Evolutionary conservation across 2,113 vertebrate genomes (phyloP).

Genomic region (Cryptotis parvus): DNA sequence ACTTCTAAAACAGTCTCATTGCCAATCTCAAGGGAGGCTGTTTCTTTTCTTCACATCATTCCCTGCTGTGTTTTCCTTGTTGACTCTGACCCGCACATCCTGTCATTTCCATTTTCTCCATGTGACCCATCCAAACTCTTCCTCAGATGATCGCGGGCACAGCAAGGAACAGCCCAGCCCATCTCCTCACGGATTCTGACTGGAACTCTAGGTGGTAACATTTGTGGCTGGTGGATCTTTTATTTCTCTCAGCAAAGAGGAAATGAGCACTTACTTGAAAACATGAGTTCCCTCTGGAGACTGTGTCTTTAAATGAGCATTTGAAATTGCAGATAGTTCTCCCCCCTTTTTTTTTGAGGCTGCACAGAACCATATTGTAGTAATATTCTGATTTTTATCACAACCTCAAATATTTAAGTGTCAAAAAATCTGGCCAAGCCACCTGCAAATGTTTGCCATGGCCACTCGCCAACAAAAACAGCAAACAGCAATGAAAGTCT

Average conservation of each 20-base stretch:
- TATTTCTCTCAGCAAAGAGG: conserved; percentile 81
- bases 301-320: conserved; percentile 85
- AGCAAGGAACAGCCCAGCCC: conserved; percentile 67
- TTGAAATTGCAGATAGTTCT: conserved; percentile 84
- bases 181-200: conserved; percentile 59
- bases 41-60: conserved; percentile 76
- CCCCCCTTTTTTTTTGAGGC: conserved; percentile 79
- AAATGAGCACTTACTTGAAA: conserved; percentile 84
- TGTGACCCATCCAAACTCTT: conserved; percentile 73
- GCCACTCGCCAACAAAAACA: conserved; percentile 90
- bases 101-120: conserved; percentile 82
- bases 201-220: conserved; percentile 78
- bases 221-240: conserved; percentile 79
- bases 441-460: conserved; percentile 93
- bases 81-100: conserved; percentile 77
- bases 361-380: conserved; percentile 90
- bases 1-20: conserved; percentile 75
- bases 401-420: conserved; percentile 92
- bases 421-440: conserved; percentile 92
- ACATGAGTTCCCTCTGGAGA: conserved; percentile 81
- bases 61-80: conserved; percentile 73
- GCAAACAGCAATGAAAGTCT: conserved; percentile 91
- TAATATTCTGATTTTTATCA: conserved; percentile 94
- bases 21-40: conserved; percentile 78
- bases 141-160: conserved; percentile 71